phyloP scores from a whole-genome alignment of 2,888 invertebrate species.

The Apeira syringaria region DNA sequence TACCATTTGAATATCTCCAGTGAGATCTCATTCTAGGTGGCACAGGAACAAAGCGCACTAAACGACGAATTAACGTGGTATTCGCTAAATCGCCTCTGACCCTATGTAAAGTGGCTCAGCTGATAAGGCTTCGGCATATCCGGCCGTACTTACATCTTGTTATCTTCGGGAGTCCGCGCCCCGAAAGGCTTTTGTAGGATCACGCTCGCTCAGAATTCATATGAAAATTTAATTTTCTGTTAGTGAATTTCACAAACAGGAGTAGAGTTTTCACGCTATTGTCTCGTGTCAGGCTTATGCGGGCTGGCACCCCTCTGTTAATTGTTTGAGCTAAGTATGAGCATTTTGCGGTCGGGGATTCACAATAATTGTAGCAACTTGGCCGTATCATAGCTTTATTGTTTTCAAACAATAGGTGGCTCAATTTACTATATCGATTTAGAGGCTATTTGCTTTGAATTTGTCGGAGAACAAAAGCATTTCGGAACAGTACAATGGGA shows the following conservation, averaged over 20 bases:
- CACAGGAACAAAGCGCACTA: constrained; percentile 61
- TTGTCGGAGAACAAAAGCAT: constrained; percentile 28
- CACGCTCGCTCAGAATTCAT: constrained; percentile 67
- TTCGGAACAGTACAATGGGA: constrained; percentile 16
- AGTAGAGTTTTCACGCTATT: constrained; percentile 70
- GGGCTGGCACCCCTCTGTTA: constrained; percentile 73
- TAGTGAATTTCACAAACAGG: constrained; percentile 71
- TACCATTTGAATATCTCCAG: constrained; percentile 70
- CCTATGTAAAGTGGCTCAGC: constrained; percentile 63
- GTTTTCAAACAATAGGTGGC: constrained; percentile 57
- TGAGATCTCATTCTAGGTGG: constrained; percentile 57
- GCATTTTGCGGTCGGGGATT: constrained; percentile 66
- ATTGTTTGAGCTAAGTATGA: constrained; percentile 76
- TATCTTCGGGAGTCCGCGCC: constrained; percentile 62
- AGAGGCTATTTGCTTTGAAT: constrained; percentile 44
- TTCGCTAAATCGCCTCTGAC: constrained; percentile 68
- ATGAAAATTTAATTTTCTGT: constrained; percentile 80
- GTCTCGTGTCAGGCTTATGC: constrained; percentile 71
- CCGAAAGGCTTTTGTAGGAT: constrained; percentile 72
- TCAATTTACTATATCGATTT: constrained; percentile 48
- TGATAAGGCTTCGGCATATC: constrained; percentile 64
- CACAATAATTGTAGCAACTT: constrained; percentile 72
- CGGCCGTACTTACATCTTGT: constrained; percentile 68
- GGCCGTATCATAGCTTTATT: constrained; percentile 64
- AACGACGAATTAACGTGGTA: constrained; percentile 69